Percentiles rank a stretch among this genome's conserved stretches.
Evolutionary conservation across 2,888 invertebrate genomes (phyloP).

Genomic region (Creontiades dilutus): DNA sequence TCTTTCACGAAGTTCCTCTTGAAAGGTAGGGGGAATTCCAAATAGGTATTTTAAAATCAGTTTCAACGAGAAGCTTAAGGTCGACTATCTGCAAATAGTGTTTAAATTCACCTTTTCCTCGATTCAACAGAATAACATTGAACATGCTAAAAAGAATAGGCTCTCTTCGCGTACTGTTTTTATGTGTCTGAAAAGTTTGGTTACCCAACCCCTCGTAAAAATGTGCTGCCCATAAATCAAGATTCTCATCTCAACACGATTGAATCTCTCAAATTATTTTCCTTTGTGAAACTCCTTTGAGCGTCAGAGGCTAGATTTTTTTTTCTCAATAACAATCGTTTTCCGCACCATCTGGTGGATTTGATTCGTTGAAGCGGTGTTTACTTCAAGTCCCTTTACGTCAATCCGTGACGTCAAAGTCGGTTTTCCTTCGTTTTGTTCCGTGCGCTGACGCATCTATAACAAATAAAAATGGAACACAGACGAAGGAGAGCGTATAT

Average conservation of each 20-base stretch:
- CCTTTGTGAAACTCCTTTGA: not conserved
- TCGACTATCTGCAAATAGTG: too few relatives aligned
- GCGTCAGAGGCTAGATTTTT: constrained; percentile 27
- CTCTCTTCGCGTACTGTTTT: too few relatives aligned
- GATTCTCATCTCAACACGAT: not conserved
- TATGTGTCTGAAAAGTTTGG: too few relatives aligned
- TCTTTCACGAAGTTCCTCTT: too few relatives aligned
- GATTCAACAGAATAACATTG: too few relatives aligned
- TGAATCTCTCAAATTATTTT: not conserved
- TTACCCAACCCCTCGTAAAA: too few relatives aligned
- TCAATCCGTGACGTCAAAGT: constrained; percentile 39
- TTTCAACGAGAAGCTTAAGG: too few relatives aligned
- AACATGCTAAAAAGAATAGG: too few relatives aligned
- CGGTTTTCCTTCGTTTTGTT: not conserved
- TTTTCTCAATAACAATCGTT: constrained; percentile 1
- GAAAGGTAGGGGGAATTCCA: too few relatives aligned
- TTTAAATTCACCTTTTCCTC: too few relatives aligned
- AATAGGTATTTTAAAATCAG: too few relatives aligned
- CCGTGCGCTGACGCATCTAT: constrained; percentile 27
- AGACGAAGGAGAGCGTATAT: constrained; percentile 23
- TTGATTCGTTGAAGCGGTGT: constrained; percentile 21
- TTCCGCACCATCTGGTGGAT: constrained; percentile 26
- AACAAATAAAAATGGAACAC: constrained; percentile 41
- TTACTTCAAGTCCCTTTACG: not conserved
- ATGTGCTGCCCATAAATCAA: not conserved